Evolutionary conservation across 2,113 vertebrate species (phyloP).

Genomic region (Channa maculata): DNA sequence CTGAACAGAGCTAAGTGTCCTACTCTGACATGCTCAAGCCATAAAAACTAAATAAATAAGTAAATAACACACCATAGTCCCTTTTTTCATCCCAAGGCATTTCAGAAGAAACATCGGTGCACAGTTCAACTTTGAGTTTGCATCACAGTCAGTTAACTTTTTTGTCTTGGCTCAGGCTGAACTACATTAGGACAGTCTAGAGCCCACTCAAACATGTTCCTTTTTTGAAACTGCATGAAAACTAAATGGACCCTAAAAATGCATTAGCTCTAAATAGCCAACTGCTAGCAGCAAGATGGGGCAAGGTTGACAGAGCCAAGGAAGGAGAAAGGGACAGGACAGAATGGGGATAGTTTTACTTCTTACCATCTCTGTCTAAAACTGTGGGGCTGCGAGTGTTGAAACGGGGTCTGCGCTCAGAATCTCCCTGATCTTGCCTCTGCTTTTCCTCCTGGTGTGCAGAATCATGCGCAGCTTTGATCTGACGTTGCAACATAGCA

Average conservation of each 20-base stretch:
- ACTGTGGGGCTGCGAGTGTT: slow-evolving; percentile 88
- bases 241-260: slow-evolving; percentile 32
- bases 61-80: background rate
- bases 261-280: slow-evolving; percentile 47
- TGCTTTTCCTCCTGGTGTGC: slow-evolving; percentile 93
- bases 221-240: slow-evolving; percentile 29
- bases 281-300: slow-evolving; percentile 30
- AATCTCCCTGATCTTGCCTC: slow-evolving; percentile 90
- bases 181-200: slow-evolving; percentile 27
- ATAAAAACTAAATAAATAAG: slow-evolving; percentile 2
- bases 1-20: slow-evolving; percentile 30
- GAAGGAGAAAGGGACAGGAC: slow-evolving; percentile 1
- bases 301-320: slow-evolving; percentile 15
- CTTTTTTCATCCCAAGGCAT: slow-evolving; percentile 8
- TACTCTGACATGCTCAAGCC: slow-evolving; percentile 2
- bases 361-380: slow-evolving; percentile 91
- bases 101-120: slow-evolving; percentile 5
- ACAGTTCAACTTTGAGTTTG: slow-evolving; percentile 6
- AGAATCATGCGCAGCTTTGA: slow-evolving; percentile 94
- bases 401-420: slow-evolving; percentile 86
- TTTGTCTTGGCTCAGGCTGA: slow-evolving; percentile 30
- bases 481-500: slow-evolving; percentile 93
- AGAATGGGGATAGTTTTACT: slow-evolving; percentile 6
- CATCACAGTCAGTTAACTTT: slow-evolving; percentile 24
- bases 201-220: slow-evolving; percentile 6